phyloP scores from a whole-genome alignment of 2,888 invertebrate species.

The Pristionchus japonicus region DNA sequence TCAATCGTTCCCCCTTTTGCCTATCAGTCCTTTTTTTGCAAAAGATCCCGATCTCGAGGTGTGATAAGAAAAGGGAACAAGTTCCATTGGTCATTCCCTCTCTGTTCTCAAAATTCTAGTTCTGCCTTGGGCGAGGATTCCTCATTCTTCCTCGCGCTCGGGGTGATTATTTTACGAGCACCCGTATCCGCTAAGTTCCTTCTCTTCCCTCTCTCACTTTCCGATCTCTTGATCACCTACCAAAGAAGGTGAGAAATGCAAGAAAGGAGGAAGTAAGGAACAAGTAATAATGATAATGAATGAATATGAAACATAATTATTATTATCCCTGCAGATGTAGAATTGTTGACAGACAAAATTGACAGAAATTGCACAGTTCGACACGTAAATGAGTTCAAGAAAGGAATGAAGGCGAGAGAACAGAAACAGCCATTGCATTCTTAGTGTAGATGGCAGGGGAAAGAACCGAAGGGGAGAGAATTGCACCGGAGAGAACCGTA shows the following conservation, averaged over 20 bases:
- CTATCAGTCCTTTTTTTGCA: constrained; percentile 29
- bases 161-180: constrained; percentile 17
- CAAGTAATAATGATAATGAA: neutral
- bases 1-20: neutral
- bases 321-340: constrained; percentile 9
- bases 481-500: constrained; percentile 59
- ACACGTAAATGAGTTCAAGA: constrained; percentile 47
- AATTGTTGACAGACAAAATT: neutral
- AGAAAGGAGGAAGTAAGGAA: neutral
- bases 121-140: neutral
- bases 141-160: neutral
- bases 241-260: neutral
- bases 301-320: neutral
- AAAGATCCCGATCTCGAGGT: neutral
- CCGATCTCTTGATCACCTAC: neutral
- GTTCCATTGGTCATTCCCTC: neutral
- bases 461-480: constrained; percentile 51
- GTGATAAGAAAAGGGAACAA: constrained; percentile 32
- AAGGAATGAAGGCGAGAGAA: constrained; percentile 63
- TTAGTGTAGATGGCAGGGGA: constrained; percentile 66
- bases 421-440: constrained; percentile 59
- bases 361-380: neutral
- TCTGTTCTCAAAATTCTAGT: constrained; percentile 9
- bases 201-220: neutral
- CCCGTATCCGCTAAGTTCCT: constrained; percentile 8